Evolutionary conservation across 1,140 invertebrate genomes (phyloP).

Genomic region (Hyles euphorbiae): DNA sequence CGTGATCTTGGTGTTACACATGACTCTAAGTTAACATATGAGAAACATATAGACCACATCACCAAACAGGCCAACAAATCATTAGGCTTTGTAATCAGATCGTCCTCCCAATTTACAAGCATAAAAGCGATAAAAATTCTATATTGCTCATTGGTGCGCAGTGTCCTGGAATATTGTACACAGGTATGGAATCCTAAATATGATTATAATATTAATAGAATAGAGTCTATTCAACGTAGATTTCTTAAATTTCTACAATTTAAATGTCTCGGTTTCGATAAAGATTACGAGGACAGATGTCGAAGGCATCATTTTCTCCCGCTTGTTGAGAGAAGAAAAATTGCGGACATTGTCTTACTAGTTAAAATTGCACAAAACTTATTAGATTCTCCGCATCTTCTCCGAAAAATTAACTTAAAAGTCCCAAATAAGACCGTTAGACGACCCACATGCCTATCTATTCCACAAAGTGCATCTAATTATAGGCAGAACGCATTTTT

Average conservation of each 20-base stretch:
- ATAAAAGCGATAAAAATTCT: conserved; percentile 6
- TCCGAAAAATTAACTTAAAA: background rate
- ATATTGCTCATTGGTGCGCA: conserved; percentile 8
- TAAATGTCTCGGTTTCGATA: conserved; percentile 7
- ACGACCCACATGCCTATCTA: background rate
- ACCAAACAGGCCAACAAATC: conserved; percentile 2
- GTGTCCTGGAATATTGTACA: conserved; percentile 7
- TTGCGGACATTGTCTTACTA: conserved; percentile 9
- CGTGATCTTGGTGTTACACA: conserved; percentile 7
- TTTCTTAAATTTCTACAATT: conserved; percentile 15
- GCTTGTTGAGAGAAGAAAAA: conserved; percentile 13
- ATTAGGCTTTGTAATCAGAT: background rate
- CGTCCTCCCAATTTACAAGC: conserved; percentile 5
- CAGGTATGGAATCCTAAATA: conserved; percentile 6
- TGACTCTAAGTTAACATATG: conserved; percentile 9
- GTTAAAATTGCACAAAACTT: conserved; percentile 3
- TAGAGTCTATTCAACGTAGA: conserved; percentile 13
- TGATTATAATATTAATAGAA: conserved; percentile 6
- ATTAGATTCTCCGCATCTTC: conserved; percentile 10
- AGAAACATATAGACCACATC: conserved; percentile 7
- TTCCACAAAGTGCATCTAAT: conserved; percentile 2
- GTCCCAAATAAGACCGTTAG: conserved; percentile 3
- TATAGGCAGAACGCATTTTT: conserved; percentile 2
- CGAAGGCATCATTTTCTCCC: conserved; percentile 16
- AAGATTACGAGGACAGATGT: conserved; percentile 12